A percentile compares a stretch with the other conserved stretches of the same genome.
Conservation (phyloP, 2,888 invertebrate species). For the Spodoptera littoralis region DNA sequence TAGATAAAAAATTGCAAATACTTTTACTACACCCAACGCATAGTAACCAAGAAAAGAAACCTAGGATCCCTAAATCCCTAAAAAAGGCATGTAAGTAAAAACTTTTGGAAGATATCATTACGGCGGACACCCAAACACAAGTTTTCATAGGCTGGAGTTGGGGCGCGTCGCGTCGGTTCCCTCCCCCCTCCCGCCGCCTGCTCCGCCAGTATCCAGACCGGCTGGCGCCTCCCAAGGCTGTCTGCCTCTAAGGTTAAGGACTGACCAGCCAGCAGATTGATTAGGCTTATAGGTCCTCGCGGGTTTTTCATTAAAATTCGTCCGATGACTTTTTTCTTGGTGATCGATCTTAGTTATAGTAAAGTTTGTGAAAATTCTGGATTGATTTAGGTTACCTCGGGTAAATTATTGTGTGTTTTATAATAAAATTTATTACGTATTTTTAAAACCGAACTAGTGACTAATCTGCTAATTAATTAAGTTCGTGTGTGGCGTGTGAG, state of each 20-base stretch:
- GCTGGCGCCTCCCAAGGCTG: constrained; percentile 80
- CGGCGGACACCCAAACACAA: constrained; percentile 64
- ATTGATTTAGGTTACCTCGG: background rate
- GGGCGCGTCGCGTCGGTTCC: constrained; percentile 54
- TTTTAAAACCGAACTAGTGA: too few relatives aligned
- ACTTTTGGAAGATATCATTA: constrained; percentile 48
- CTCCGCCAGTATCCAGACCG: constrained; percentile 61
- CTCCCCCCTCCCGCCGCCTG: constrained; percentile 35
- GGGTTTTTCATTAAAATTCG: constrained; percentile 36
- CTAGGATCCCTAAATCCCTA: constrained; percentile 1
- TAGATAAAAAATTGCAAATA: too few relatives aligned
- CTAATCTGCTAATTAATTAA: too few relatives aligned
- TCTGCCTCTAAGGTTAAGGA: constrained; percentile 77
- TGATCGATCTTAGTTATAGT: too few relatives aligned
- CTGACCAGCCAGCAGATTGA: constrained; percentile 65
- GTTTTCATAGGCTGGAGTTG: constrained; percentile 46
- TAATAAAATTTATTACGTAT: too few relatives aligned
- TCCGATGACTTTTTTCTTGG: background rate
- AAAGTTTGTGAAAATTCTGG: too few relatives aligned
- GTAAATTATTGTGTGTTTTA: too few relatives aligned
- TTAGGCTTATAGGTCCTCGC: constrained; percentile 57
- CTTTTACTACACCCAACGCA: too few relatives aligned
- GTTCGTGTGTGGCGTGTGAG: too few relatives aligned
- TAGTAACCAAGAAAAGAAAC: background rate
- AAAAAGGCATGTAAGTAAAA: constrained; percentile 25